Conservation (phyloP, 2,888 invertebrate genomes). For the Candidula unifasciata region DNA sequence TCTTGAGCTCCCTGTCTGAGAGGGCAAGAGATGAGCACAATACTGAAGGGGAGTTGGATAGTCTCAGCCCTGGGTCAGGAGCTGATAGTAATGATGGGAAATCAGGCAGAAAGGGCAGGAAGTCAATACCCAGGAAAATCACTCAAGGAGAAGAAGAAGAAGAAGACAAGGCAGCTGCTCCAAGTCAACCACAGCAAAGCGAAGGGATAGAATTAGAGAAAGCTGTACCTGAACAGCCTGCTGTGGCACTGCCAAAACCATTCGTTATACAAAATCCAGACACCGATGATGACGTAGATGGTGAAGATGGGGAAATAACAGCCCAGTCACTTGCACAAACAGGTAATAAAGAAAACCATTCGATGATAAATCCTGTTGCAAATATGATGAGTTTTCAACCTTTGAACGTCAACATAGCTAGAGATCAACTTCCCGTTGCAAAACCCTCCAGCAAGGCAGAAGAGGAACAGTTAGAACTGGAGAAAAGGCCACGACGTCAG, state of each 20-base stretch:
- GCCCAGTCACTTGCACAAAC: neutral
- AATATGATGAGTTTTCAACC: constrained; percentile 51
- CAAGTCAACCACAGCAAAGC: constrained; percentile 30
- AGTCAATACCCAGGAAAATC: constrained; percentile 50
- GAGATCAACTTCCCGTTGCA: constrained; percentile 32
- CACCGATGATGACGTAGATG: constrained; percentile 53
- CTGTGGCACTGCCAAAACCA: constrained; percentile 24
- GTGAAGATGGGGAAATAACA: constrained; percentile 24
- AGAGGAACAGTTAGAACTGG: neutral
- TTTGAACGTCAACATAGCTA: constrained; percentile 35
- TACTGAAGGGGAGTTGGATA: constrained; percentile 48
- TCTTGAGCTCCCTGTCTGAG: constrained; percentile 70
- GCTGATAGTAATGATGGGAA: constrained; percentile 48
- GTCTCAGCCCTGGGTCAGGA: constrained; percentile 44
- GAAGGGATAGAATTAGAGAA: constrained; percentile 2
- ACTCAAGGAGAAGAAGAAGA: constrained; percentile 48
- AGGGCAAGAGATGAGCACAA: constrained; percentile 56
- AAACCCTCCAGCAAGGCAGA: constrained; percentile 25
- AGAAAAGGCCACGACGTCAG: constrained; percentile 45
- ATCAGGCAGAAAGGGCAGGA: constrained; percentile 43
- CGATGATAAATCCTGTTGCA: constrained; percentile 19
- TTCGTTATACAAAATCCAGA: constrained; percentile 51
- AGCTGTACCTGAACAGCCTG: neutral
- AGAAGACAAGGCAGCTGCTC: constrained; percentile 13
- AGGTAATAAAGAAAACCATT: neutral